Base-by-base conservation (phyloP, 2,113 vertebrate species). In the Mesembrinibis cayennensis region DNA sequence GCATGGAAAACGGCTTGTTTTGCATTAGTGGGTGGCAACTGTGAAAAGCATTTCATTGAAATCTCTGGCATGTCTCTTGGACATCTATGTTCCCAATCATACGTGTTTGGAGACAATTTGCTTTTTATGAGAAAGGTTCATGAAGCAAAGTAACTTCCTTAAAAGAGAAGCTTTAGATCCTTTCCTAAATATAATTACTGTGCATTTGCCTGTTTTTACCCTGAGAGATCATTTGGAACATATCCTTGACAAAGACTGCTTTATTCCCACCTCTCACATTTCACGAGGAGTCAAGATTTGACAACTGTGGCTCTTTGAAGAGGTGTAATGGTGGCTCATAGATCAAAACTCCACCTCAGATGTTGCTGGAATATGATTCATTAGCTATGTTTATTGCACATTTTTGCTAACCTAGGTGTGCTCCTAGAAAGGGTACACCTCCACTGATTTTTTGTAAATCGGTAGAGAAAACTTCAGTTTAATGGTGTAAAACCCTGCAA, bases 1-100 rank as follows among this genome's bases (percentile, higher is more conserved):
- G 2, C 59, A 10, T 0, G 25, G 72, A 53, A 32, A 89, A 50
- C 0, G 0, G 26, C 89, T 66, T 13, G 55, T 32, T 40, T 38
- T 25, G 53, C 20, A 1, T 11, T 0, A 29, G 73, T 0, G 30
- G 83, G 69, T 16, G 69, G 69, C 61, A 91, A 38, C 72, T 19
- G 77, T 5, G 65, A 82, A 50, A 45, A 71, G 77, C n/a, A 32
- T 67, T 38, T 47, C 77, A 65, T 1, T 59, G 22, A 23, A 15
- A 40, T 12, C 52, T 18, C 88, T 29, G 59, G 44, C 62, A 53
- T 0, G 6, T 32, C 82, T 77, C 59, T 1, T 6, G 50, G 42
- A 89, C 72, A 82, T 38, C 55, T 0, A 0, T 16, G 22, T 1
- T 50, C 65, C 52, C 30, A 16, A 10, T 18, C 65, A 52, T 0